Evolutionary conservation across 2,888 invertebrate genomes (phyloP).

Genomic region (Amphiduros pacificus): DNA sequence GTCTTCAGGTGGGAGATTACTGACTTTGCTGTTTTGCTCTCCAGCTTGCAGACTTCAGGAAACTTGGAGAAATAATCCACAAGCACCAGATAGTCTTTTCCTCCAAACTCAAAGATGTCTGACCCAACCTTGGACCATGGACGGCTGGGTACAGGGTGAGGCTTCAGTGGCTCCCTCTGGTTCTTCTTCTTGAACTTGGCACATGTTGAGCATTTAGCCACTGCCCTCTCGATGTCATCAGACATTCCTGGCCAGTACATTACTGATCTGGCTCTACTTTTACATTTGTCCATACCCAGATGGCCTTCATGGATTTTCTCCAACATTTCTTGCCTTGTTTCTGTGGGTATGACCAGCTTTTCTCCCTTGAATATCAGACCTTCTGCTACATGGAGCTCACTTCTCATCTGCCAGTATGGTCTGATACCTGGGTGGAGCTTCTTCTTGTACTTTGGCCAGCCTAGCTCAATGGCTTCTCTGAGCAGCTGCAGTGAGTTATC

Average conservation of each 20-base stretch:
- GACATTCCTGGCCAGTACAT: conserved; percentile 17
- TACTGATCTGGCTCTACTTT: conserved; percentile 8
- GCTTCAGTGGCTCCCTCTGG: conserved; percentile 19
- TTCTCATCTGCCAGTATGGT: neutral
- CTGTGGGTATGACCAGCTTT: conserved; percentile 12
- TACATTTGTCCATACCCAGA: conserved; percentile 8
- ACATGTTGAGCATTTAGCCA: conserved; percentile 1
- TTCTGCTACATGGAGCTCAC: conserved; percentile 7
- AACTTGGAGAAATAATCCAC: conserved; percentile 34
- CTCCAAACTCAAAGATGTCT: conserved; percentile 22
- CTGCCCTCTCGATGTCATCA: neutral
- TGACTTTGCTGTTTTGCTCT: conserved; percentile 25
- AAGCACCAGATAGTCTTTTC: conserved; percentile 25
- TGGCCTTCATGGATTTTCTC: conserved; percentile 13
- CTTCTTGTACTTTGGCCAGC: conserved; percentile 10
- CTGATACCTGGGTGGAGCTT: neutral
- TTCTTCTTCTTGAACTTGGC: conserved; percentile 1
- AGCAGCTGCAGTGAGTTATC: conserved; percentile 1
- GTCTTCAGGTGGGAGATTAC: conserved; percentile 24
- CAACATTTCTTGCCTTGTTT: conserved; percentile 14
- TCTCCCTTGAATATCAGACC: conserved; percentile 16
- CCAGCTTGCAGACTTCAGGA: conserved; percentile 27
- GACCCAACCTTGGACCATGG: conserved; percentile 29
- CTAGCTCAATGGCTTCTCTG: neutral
- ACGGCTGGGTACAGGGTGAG: conserved; percentile 17